Conservation (phyloP, 2,797 vertebrate genomes). For the Gallinago stenura region DNA sequence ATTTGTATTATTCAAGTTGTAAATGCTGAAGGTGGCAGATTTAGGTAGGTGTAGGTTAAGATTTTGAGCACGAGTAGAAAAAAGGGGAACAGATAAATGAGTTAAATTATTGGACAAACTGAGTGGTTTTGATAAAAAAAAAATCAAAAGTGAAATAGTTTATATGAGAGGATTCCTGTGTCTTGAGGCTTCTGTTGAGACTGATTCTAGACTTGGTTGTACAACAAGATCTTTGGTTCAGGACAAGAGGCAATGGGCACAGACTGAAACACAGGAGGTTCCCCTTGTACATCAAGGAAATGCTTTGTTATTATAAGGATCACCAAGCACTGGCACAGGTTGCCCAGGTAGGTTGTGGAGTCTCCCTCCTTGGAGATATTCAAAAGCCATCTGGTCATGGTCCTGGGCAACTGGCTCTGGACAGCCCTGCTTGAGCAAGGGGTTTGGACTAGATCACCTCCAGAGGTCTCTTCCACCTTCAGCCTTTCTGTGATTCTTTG, state of each 20-base stretch:
- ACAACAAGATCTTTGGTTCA: not conserved
- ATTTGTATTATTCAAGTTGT: not conserved
- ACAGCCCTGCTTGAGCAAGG: not conserved
- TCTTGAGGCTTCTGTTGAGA: not conserved
- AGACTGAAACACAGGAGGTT: not conserved
- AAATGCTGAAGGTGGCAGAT: not conserved
- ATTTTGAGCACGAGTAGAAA: not conserved
- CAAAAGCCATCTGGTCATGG: not conserved
- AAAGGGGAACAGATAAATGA: not conserved
- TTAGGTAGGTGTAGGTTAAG: not conserved
- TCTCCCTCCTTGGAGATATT: not conserved
- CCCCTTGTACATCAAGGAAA: not conserved
- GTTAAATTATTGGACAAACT: not conserved
- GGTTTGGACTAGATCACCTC: not conserved
- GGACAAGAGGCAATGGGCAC: not conserved
- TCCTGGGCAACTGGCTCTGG: accelerated
- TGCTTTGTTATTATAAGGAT: not conserved
- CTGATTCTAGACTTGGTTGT: not conserved
- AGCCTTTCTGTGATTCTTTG: not conserved
- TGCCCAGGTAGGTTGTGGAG: not conserved
- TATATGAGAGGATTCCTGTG: not conserved
- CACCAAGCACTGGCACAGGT: not conserved
- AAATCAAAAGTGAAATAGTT: not conserved
- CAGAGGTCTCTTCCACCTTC: not conserved
- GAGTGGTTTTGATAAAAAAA: not conserved